Percentiles rank a stretch among this genome's conserved stretches.
phyloP scores from a whole-genome alignment of 2,113 vertebrate genomes.

The Coreoperca whiteheadi region DNA sequence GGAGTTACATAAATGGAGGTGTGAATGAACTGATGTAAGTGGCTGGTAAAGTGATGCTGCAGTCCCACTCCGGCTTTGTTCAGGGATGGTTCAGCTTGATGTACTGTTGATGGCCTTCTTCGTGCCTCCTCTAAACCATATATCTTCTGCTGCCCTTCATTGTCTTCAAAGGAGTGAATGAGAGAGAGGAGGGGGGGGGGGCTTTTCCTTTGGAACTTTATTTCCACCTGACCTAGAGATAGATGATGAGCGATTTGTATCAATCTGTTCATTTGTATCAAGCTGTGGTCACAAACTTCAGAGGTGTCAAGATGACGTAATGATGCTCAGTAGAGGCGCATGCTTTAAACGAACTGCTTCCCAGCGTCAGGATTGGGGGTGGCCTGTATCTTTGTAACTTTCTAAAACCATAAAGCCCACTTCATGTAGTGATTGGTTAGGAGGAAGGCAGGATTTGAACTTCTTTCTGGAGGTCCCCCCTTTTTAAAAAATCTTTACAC shows the following conservation, averaged over 20 bases:
- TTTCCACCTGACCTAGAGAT: background rate
- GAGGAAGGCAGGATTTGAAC: background rate
- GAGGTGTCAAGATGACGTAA: background rate
- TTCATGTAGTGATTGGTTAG: background rate
- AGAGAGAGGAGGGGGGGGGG: background rate
- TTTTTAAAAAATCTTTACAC: background rate
- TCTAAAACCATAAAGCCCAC: background rate
- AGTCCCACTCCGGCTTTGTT: background rate
- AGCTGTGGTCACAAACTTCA: background rate
- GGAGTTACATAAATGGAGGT: conserved; percentile 14
- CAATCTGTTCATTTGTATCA: background rate
- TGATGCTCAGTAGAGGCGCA: background rate
- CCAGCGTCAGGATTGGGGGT: too few relatives aligned
- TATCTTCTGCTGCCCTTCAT: background rate
- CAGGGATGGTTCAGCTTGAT: background rate
- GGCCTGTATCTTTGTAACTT: too few relatives aligned
- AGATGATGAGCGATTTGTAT: too few relatives aligned
- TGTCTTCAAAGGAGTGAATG: background rate
- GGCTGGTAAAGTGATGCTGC: background rate
- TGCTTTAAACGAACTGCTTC: background rate
- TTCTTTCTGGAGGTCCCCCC: background rate
- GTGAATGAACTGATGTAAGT: conserved; percentile 30
- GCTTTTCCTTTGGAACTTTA: background rate
- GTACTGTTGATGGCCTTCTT: background rate
- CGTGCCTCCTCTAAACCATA: background rate